Percentiles rank a stretch among this genome's conserved stretches.
Evolutionary conservation across 1,140 invertebrate genomes (phyloP).

Genomic region (Propsilocerus akamusi): DNA sequence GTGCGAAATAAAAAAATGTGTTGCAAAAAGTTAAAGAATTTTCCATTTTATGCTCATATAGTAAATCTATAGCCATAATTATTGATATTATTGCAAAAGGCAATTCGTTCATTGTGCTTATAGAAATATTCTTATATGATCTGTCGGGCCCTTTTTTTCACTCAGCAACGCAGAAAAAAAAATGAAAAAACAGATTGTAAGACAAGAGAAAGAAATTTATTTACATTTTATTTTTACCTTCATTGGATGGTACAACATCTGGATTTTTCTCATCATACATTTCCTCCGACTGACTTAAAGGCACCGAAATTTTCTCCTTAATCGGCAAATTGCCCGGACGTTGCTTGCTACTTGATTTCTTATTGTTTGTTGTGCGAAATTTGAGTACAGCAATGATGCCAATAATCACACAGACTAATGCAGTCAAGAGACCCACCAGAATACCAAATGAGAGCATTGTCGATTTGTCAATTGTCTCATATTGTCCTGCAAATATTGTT

Average conservation of each 20-base stretch:
- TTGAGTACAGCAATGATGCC: conserved; percentile 49
- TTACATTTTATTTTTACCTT: conserved; percentile 38
- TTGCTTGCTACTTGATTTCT: conserved; percentile 20
- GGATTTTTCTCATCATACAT: conserved; percentile 67
- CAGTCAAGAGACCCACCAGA: conserved; percentile 48
- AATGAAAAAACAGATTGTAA: background rate
- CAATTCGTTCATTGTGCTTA: background rate
- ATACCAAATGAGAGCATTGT: conserved; percentile 45
- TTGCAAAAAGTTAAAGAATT: no score
- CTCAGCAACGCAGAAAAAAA: conserved; percentile 7
- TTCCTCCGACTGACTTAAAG: conserved; percentile 42
- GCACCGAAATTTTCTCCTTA: conserved; percentile 45
- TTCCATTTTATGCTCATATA: no score
- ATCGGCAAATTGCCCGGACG: conserved; percentile 40
- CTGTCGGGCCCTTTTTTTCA: no score
- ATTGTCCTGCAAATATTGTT: conserved; percentile 29
- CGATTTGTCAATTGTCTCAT: conserved; percentile 45
- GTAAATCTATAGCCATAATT: background rate
- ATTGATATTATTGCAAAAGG: background rate
- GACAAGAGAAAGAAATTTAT: background rate
- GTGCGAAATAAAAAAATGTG: no score
- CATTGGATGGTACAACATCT: conserved; percentile 67
- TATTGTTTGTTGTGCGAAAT: conserved; percentile 32
- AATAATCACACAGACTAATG: conserved; percentile 44
- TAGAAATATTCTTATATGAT: background rate